These are phyloP conservation scores for Eilema sororculum DNA, from an alignment of 2,888 invertebrate species.

Conservation along the genomic window DNA sequence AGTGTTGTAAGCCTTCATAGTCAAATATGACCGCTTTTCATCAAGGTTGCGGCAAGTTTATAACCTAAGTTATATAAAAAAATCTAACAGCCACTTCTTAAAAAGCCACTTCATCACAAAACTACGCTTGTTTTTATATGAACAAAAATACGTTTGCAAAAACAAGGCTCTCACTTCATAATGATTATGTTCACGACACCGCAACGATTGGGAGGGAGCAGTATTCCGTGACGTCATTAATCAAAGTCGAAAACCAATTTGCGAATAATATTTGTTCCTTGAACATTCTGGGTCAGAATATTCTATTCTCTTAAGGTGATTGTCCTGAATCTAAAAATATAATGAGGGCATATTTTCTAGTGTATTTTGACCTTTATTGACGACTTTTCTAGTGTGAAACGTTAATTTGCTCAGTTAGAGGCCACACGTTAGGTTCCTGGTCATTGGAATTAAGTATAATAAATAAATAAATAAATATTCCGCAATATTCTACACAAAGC, in stretches of 20 bases:
- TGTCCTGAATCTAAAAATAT: background rate
- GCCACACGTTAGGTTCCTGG: background rate
- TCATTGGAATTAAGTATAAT: too few species aligned
- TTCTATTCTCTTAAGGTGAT: constrained; percentile 10
- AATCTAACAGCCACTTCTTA: background rate
- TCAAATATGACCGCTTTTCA: too few species aligned
- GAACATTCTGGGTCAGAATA: constrained; percentile 31
- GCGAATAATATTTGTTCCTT: constrained; percentile 42
- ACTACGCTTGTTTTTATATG: background rate
- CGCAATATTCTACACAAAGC: too few species aligned
- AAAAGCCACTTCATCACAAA: background rate
- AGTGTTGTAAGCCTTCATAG: too few species aligned
- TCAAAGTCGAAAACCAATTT: constrained; percentile 54
- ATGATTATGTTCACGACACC: constrained; percentile 65
- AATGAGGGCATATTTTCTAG: background rate
- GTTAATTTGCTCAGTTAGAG: background rate
- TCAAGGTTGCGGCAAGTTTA: too few species aligned
- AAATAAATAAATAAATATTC: too few species aligned
- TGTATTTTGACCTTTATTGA: background rate
- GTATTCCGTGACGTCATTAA: constrained; percentile 43
- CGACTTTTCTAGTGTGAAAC: too few species aligned
- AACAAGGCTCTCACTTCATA: constrained; percentile 45
- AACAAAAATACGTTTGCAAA: background rate
- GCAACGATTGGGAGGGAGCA: constrained; percentile 54
- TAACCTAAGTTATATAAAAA: too few species aligned